phyloP scores from a whole-genome alignment of 2,888 invertebrate genomes.

The Ferrisia virgata region DNA sequence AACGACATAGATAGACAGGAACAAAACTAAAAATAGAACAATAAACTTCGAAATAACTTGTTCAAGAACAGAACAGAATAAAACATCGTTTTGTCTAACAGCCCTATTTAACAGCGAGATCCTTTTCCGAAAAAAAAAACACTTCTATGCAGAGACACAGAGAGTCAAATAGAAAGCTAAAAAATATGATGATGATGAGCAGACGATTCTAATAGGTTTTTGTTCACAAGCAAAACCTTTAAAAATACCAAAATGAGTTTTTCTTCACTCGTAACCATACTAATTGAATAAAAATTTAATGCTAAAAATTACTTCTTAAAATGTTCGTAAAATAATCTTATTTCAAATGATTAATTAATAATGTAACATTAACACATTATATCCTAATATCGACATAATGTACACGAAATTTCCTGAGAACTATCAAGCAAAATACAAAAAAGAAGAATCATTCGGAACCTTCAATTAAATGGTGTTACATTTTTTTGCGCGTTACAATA shows the following conservation, averaged over 20 bases:
- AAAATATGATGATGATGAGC: no score
- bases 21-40: no score
- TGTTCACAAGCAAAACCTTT: no score
- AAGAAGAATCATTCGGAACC: neutral
- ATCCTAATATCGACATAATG: constrained; percentile 21
- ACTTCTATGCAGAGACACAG: no score
- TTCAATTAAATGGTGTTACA: neutral
- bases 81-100: no score
- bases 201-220: no score
- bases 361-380: constrained; percentile 3
- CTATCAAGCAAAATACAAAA: neutral
- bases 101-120: no score
- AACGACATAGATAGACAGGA: no score
- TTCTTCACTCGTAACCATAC: neutral
- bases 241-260: neutral
- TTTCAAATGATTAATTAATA: neutral
- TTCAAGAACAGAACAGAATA: no score
- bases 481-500: constrained; percentile 20
- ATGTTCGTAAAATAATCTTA: neutral
- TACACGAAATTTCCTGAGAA: constrained; percentile 20
- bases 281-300: constrained; percentile 22
- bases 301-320: constrained; percentile 28
- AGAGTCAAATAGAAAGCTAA: no score
- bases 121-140: no score
- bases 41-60: no score